Conservation (phyloP, 2,888 invertebrate genomes). For the Teleiodes luculella region DNA sequence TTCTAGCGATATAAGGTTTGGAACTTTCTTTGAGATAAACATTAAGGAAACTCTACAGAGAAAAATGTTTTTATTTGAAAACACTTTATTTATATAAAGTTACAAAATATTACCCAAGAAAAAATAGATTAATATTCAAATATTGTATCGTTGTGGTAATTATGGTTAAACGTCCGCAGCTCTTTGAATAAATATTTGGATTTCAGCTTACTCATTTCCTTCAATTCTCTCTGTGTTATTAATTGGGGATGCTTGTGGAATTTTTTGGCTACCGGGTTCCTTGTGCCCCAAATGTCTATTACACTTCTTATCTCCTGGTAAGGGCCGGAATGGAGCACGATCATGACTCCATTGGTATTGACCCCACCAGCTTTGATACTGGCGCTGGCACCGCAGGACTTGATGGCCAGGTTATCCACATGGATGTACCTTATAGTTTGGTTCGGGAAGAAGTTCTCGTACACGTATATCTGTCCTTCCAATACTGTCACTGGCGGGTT, state of each 20-base stretch:
- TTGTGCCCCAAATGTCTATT: slow-evolving; percentile 62
- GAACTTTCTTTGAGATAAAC: no score
- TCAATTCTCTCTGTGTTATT: neutral
- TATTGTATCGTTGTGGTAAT: slow-evolving; percentile 19
- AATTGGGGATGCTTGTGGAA: neutral
- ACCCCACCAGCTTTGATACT: slow-evolving; percentile 52
- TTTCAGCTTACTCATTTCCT: slow-evolving; percentile 34
- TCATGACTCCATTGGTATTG: slow-evolving; percentile 44
- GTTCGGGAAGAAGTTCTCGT: slow-evolving; percentile 60
- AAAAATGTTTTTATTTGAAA: no score
- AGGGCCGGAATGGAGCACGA: slow-evolving; percentile 52
- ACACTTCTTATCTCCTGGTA: slow-evolving; percentile 62
- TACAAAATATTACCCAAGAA: no score
- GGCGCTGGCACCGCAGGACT: slow-evolving; percentile 57
- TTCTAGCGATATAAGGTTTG: no score
- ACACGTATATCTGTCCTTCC: slow-evolving; percentile 62
- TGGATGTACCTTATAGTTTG: slow-evolving; percentile 56
- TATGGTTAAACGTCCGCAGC: slow-evolving; percentile 47
- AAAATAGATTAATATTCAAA: neutral
- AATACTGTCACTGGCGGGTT: slow-evolving; percentile 49
- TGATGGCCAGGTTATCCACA: slow-evolving; percentile 59
- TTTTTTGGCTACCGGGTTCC: slow-evolving; percentile 16
- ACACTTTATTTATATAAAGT: no score
- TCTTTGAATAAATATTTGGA: slow-evolving; percentile 44
- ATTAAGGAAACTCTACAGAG: no score